A percentile compares a stretch with the other conserved stretches of the same genome.
phyloP scores from a whole-genome alignment of 2,113 vertebrate genomes.

The Eretmochelys imbricata region DNA sequence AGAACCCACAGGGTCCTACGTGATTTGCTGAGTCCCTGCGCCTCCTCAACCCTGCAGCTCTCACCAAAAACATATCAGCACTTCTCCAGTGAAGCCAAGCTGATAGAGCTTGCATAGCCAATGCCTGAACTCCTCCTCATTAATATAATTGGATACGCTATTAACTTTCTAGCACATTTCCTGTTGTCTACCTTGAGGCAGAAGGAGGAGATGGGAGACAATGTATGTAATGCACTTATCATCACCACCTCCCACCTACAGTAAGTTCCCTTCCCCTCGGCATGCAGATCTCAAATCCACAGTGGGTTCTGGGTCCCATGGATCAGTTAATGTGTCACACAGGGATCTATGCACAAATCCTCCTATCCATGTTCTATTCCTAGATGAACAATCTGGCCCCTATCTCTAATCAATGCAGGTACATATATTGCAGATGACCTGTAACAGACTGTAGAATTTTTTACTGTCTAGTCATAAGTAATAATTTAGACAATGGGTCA shows the following conservation, averaged over 20 bases:
- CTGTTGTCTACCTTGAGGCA: background rate
- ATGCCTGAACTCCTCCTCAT: background rate
- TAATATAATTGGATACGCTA: background rate
- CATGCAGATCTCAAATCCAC: background rate
- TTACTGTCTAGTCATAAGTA: background rate
- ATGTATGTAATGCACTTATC: background rate
- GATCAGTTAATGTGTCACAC: background rate
- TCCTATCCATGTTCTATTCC: background rate
- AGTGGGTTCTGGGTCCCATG: background rate
- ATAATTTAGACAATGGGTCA: background rate
- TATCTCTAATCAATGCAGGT: background rate
- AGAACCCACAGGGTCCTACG: fast-evolving
- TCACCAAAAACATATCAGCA: background rate
- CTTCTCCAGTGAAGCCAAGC: background rate
- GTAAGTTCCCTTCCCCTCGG: background rate
- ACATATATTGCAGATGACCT: background rate
- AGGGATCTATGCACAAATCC: background rate
- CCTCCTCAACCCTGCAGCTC: background rate
- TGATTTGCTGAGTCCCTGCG: background rate
- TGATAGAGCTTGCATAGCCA: background rate
- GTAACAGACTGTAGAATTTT: background rate
- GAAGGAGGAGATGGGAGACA: background rate
- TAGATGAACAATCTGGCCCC: background rate
- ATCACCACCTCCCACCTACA: background rate
- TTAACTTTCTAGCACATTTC: background rate